Conservation (phyloP, 2,113 vertebrate genomes). For the Sardina pilchardus region DNA sequence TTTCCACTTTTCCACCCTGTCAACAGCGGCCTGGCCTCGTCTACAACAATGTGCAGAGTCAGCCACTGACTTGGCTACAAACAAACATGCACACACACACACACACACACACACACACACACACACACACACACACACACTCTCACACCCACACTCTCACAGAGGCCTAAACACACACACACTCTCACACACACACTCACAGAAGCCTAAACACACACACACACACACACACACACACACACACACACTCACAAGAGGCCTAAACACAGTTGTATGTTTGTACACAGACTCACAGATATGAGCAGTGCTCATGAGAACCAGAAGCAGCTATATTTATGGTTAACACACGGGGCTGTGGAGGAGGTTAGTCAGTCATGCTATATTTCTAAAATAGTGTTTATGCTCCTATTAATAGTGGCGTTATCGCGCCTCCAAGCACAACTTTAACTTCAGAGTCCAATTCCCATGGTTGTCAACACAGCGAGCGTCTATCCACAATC, state of each 20-base stretch:
- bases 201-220: not conserved
- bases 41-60: conserved; percentile 3
- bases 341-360: no score
- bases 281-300: no score
- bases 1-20: conserved; percentile 42
- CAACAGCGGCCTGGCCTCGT: conserved; percentile 18
- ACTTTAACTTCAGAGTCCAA: no score
- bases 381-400: no score
- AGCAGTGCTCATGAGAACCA: no score
- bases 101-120: not conserved
- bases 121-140: not conserved
- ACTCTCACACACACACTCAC: not conserved
- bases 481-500: no score
- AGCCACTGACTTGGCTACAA: not conserved
- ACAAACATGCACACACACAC: not conserved
- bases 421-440: no score
- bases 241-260: not conserved
- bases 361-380: no score
- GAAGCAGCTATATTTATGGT: no score
- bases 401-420: no score
- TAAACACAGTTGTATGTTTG: no score
- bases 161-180: not conserved
- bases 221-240: not conserved
- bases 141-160: not conserved
- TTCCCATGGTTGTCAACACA: no score